Evolutionary conservation across 2,888 invertebrate genomes (phyloP), one percentile per base, ranked within the genome.

Genomic region (Chrysopilus asiliformis): DNA sequence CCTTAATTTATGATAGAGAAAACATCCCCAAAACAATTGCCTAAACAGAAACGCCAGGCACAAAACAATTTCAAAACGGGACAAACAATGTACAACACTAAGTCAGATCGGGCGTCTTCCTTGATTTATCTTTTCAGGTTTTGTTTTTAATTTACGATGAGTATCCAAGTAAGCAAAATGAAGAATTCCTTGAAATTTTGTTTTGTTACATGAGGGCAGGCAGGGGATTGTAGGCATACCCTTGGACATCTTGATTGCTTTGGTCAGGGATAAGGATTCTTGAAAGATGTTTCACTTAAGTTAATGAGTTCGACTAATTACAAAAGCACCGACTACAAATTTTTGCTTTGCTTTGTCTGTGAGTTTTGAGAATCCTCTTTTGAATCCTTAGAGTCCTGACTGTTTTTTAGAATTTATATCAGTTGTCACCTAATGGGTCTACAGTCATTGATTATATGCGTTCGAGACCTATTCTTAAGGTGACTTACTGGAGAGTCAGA

Each of bases 231-330:
- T n/a, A n/a, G n/a, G n/a, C n/a, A n/a, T n/a, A n/a, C n/a, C n/a
- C n/a, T n/a, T n/a, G n/a, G n/a, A n/a, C n/a, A n/a, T n/a, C n/a
- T n/a, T n/a, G 26, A 13, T 26, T 10, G 8, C 14, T 26, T 14
- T 13, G 14, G 26, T 12, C 14, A 26, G 13, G 26, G 12, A 14
- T 12, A 12, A 12, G 14, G 26, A 26, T 26, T 26, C 26, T 7
- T 13, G 26, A 26, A 26, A 26, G 26, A 26, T 14, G 10, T 26
- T 26, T 26, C 26, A 26, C 26, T 26, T 26, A 26, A 26, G 26
- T 26, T 26, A 26, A 26, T 26, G 26, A 26, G 26, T 26, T 26
- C 14, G 26, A 14, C 13, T 26, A 26, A 26, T 26, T 26, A 26
- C 26, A 26, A 12, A 10, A 26, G 10, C 12, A 12, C 26, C 26